Conservation (phyloP, 2,888 invertebrate genomes). For the Halocaridina rubra region DNA sequence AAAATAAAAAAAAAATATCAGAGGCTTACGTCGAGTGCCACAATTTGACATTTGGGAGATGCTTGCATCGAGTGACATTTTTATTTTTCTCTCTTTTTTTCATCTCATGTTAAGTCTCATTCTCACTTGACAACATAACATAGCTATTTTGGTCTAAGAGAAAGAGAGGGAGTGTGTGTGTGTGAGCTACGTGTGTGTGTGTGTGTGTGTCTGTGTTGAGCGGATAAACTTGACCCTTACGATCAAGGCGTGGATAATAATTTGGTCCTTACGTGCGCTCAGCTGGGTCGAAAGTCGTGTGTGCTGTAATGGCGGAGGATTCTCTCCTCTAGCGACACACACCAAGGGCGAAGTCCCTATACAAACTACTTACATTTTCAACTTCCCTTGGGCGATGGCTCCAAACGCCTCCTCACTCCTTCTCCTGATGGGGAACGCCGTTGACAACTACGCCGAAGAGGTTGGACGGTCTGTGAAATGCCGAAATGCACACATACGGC, state of each 20-base stretch:
- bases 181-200: neutral
- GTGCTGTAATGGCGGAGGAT: conserved; percentile 62
- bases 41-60: neutral
- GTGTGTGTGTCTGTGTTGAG: neutral
- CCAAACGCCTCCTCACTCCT: conserved; percentile 3
- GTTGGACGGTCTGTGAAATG: conserved; percentile 18
- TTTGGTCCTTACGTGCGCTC: conserved; percentile 61
- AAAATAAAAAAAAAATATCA: no score
- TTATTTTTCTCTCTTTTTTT: no score
- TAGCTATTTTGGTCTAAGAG: no score
- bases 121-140: no score
- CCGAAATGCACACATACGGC: conserved; percentile 32
- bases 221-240: conserved; percentile 19
- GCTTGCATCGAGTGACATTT: no score
- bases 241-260: conserved; percentile 52
- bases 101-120: no score
- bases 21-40: neutral
- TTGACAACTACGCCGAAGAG: conserved; percentile 38
- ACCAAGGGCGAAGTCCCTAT: conserved; percentile 62
- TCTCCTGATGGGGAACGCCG: conserved; percentile 28
- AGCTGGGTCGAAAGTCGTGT: conserved; percentile 59
- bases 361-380: conserved; percentile 59
- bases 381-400: conserved; percentile 44
- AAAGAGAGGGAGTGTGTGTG: neutral
- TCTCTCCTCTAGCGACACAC: conserved; percentile 61